These are phyloP conservation scores for Griposia aprilina DNA, from an alignment of 2,888 invertebrate genomes.

Conservation along the genomic window DNA sequence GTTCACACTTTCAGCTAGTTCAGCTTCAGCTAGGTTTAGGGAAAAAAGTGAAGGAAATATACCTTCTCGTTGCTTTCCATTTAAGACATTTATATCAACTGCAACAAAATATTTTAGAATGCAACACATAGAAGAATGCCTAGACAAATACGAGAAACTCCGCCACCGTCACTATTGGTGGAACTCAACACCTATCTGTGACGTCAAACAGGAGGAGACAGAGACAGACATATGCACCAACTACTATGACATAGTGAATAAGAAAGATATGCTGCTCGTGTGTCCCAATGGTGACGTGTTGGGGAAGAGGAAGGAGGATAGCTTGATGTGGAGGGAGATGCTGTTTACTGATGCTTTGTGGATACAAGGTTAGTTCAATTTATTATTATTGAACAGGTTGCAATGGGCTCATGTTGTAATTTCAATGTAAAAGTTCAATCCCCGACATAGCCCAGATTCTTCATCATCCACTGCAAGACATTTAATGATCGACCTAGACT, in stretches of 20 bases:
- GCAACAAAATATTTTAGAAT: constrained; percentile 74
- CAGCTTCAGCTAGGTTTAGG: no score
- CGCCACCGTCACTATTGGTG: constrained; percentile 85
- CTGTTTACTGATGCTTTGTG: constrained; percentile 86
- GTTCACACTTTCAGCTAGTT: no score
- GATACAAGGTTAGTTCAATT: constrained; percentile 72
- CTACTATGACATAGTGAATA: constrained; percentile 77
- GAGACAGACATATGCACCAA: constrained; percentile 66
- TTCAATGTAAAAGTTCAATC: no score
- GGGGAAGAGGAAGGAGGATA: constrained; percentile 80
- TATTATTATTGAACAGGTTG: no score
- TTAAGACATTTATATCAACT: background rate
- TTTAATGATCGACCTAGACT: no score
- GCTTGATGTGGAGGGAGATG: constrained; percentile 83
- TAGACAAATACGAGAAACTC: constrained; percentile 81
- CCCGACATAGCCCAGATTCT: no score
- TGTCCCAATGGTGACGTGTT: constrained; percentile 85
- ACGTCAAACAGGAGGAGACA: constrained; percentile 69
- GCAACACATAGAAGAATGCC: constrained; percentile 80
- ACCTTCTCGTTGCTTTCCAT: background rate
- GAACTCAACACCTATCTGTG: constrained; percentile 64
- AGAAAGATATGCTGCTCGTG: constrained; percentile 81
- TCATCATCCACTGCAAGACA: no score
- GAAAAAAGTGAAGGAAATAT: background rate
- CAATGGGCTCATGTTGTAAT: no score